phyloP scores from a whole-genome alignment of 1,140 invertebrate species.

The Drosophila gunungcola region DNA sequence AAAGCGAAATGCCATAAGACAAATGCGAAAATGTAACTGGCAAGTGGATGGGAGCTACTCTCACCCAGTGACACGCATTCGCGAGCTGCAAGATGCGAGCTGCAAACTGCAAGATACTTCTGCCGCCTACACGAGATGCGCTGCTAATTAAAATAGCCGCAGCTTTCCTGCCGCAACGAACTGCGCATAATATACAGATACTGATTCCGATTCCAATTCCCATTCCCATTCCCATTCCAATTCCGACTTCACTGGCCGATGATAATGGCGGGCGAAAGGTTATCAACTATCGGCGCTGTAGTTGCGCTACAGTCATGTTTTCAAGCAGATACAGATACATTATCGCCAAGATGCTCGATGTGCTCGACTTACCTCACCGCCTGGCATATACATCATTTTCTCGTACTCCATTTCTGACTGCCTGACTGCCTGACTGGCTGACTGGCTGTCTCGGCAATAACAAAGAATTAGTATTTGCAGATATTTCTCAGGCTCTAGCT shows the following conservation, averaged over 20 bases:
- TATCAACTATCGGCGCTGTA: conserved; percentile 56
- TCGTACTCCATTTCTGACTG: conserved; percentile 73
- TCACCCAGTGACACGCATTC: conserved; percentile 81
- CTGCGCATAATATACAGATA: conserved; percentile 65
- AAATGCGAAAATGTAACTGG: conserved; percentile 80
- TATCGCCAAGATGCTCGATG: too few species aligned
- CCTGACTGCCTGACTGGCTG: conserved; percentile 9
- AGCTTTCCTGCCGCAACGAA: conserved; percentile 44
- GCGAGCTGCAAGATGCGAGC: conserved; percentile 5
- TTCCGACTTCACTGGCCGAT: conserved; percentile 28
- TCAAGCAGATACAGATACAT: conserved; percentile 3
- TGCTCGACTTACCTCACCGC: conserved; percentile 62
- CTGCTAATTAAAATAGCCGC: conserved; percentile 71
- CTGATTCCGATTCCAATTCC: conserved; percentile 23
- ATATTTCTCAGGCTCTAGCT: conserved; percentile 42
- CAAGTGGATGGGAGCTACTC: conserved; percentile 57
- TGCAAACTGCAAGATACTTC: conserved; percentile 28
- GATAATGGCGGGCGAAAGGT: conserved; percentile 62
- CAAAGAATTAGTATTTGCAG: conserved; percentile 18
- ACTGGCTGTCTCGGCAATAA: conserved; percentile 21
- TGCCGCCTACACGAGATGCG: conserved; percentile 39
- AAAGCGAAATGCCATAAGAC: conserved; percentile 82
- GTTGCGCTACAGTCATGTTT: conserved; percentile 21
- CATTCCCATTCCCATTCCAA: conserved; percentile 10
- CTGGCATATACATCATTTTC: conserved; percentile 72